Evolutionary conservation across 2,888 invertebrate genomes (phyloP).

Genomic region (Neocrepidodera transversa): DNA sequence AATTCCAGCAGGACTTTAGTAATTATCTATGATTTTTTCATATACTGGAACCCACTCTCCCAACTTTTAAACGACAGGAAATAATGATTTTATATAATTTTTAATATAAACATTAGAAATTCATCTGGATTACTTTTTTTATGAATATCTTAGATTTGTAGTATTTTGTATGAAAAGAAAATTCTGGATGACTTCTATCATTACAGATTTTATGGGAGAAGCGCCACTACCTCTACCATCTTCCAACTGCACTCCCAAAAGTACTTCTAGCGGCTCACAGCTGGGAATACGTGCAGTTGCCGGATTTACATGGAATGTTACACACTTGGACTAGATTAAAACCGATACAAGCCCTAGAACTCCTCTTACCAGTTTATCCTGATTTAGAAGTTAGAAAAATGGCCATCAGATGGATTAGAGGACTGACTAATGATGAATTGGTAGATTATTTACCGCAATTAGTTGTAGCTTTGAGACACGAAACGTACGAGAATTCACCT

Average conservation of each 20-base stretch:
- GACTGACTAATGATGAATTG: constrained; percentile 85
- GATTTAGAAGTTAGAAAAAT: constrained; percentile 70
- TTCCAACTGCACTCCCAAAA: constrained; percentile 86
- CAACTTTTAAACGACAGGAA: no score
- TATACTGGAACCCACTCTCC: no score
- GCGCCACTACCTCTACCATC: constrained; percentile 83
- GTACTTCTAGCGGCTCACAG: constrained; percentile 85
- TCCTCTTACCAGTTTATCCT: constrained; percentile 79
- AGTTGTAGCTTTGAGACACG: constrained; percentile 88
- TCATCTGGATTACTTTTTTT: no score
- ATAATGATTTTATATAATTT: no score
- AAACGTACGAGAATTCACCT: constrained; percentile 89
- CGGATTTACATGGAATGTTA: constrained; percentile 87
- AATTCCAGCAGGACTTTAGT: no score
- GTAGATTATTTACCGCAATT: constrained; percentile 93
- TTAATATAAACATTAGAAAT: no score
- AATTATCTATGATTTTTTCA: no score
- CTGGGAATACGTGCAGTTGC: constrained; percentile 89
- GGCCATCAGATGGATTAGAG: constrained; percentile 83
- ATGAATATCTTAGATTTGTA: no score
- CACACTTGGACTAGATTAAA: constrained; percentile 85
- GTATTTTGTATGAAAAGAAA: no score
- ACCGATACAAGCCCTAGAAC: constrained; percentile 88
- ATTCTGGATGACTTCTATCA: no score
- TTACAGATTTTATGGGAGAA: constrained; percentile 90